Evolutionary conservation across 37 sponge, comb jelly and placozoan genomes (phyloP).

Genomic region (Corticium candelabrum): DNA sequence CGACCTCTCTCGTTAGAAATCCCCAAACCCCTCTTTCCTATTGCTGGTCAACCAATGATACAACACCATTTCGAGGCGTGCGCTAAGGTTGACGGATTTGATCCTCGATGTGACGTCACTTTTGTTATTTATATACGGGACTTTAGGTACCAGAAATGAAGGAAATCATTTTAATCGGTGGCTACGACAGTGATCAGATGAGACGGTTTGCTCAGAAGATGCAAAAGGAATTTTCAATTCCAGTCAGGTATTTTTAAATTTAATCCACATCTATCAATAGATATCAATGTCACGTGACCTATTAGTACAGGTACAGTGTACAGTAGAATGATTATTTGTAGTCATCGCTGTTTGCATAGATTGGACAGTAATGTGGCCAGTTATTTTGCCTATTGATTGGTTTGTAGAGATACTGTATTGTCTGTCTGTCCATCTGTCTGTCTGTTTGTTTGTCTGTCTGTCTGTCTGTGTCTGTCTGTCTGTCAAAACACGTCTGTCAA

Average conservation of each 20-base stretch:
- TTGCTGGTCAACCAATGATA: slow-evolving; percentile 95
- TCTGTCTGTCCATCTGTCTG: no score
- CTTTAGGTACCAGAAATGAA: slow-evolving; percentile 45
- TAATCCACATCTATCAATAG: no score
- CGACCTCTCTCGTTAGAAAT: slow-evolving; percentile 92
- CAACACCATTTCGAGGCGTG: slow-evolving; percentile 94
- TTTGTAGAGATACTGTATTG: no score
- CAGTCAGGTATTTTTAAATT: slow-evolving; percentile 44
- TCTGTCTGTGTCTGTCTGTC: no score
- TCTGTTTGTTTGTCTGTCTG: no score
- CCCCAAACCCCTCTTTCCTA: slow-evolving; percentile 89
- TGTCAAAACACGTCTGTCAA: no score
- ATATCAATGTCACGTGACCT: no score
- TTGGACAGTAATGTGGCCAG: no score
- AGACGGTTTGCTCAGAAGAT: slow-evolving; percentile 48
- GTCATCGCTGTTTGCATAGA: no score
- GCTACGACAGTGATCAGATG: slow-evolving; percentile 54
- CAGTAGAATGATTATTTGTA: no score
- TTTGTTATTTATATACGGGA: background rate
- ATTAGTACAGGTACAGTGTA: no score
- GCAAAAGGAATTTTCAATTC: slow-evolving; percentile 37
- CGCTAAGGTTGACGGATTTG: slow-evolving; percentile 37
- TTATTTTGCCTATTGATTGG: no score
- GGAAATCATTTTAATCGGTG: slow-evolving; percentile 77
- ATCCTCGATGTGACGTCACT: background rate